phyloP scores from a whole-genome alignment of 2,113 vertebrate species.

The Neogobius melanostomus region DNA sequence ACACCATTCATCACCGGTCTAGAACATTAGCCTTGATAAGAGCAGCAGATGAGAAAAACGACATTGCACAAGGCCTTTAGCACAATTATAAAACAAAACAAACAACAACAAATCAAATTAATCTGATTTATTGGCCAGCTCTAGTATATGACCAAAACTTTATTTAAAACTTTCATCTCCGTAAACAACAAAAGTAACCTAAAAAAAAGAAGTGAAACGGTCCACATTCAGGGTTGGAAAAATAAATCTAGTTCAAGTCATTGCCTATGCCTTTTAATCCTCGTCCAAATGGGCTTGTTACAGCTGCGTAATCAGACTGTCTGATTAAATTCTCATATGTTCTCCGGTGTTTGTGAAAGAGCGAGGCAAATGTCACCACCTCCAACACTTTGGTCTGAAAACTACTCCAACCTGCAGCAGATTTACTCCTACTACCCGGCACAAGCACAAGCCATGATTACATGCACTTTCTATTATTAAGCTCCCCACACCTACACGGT shows the following conservation, averaged over 20 bases:
- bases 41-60: too few relatives aligned
- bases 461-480: constrained; percentile 47
- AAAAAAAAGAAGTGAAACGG: background rate
- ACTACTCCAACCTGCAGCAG: constrained; percentile 21
- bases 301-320: background rate
- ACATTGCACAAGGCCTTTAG: too few relatives aligned
- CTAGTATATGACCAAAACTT: background rate
- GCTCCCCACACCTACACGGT: constrained; percentile 38
- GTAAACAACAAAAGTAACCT: background rate
- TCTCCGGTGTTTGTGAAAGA: constrained; percentile 1
- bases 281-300: background rate
- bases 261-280: constrained; percentile 2
- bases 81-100: too few relatives aligned
- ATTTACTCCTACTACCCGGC: constrained; percentile 37
- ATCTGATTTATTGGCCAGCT: too few relatives aligned
- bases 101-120: too few relatives aligned
- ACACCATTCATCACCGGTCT: too few relatives aligned
- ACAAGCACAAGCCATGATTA: constrained; percentile 30
- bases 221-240: background rate
- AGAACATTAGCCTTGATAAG: too few relatives aligned
- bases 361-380: constrained; percentile 23
- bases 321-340: constrained; percentile 20
- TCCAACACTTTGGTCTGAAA: constrained; percentile 36
- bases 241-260: constrained; percentile 7
- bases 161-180: background rate